Evolutionary conservation across 1,140 invertebrate genomes (phyloP), one percentile per base, ranked within the genome.

Genomic region (Meloidogyne floridensis): DNA sequence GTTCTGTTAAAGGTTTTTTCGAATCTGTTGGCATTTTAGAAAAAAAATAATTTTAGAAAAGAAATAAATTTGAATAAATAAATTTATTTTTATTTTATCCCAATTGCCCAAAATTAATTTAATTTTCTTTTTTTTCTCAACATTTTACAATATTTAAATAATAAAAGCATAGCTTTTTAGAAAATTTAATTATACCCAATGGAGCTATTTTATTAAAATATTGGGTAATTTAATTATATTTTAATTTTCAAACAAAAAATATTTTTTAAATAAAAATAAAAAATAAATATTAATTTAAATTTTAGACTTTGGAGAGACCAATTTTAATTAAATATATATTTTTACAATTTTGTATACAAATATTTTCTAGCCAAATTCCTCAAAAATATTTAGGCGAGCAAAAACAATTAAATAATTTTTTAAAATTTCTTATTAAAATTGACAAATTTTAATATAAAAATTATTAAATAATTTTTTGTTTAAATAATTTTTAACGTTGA

Each of bases 11-110:
- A 13, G 20, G 54, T 20, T 53, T 72, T 65, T 65, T 65, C 7
- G n/a, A 65, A 65, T n/a, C 15, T 65, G 15, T 65, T 65, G 59
- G 59, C 77, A 79, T 79, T 72, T 79, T 65, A 15, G 18, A 72
- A n/a, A 72, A 69, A 71, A 43, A n/a, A 71, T 32, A 32, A 32
- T 32, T n/a, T 13, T 43, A 53, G 51, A 75, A 42, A 43, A 51
- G 2, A 71, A 20, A 20, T 65, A 43, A 20, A 11, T 32, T 32
- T 32, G 32, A 72, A 53, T 47, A 47, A 47, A 3, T 32, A 32
- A 73, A 15, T 73, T 73, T 11, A 18, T 73, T 73, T 73, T 11
- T 13, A 13, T 15, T 3, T 7, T 18, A 47, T 13, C 4, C 72
- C 13, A 73, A 47, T 18, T 15, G 15, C 18, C 15, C 73, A n/a